phyloP scores from a whole-genome alignment of 2,113 vertebrate species.

The Picathartes gymnocephalus region DNA sequence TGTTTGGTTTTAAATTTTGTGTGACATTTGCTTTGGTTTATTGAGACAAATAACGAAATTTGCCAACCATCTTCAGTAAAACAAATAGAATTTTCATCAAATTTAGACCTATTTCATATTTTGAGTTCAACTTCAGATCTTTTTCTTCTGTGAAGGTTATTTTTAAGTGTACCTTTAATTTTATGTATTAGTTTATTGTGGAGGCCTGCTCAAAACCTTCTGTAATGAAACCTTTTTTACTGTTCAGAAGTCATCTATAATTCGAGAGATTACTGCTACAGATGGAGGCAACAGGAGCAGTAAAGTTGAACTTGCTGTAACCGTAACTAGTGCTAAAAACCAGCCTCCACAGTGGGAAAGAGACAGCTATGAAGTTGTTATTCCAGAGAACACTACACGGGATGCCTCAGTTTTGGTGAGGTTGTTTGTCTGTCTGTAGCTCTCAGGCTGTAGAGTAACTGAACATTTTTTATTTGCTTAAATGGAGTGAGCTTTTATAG shows the following conservation, averaged over 20 bases:
- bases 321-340: conserved; percentile 83
- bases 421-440: background rate
- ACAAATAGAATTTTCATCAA: background rate
- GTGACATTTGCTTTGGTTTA: background rate
- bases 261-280: conserved; percentile 78
- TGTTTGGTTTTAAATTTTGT: background rate
- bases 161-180: background rate
- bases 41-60: background rate
- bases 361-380: conserved; percentile 78
- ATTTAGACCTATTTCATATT: background rate
- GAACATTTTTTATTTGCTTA: background rate
- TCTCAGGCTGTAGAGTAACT: background rate
- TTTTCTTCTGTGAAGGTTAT: background rate
- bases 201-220: background rate
- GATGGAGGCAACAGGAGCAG: conserved; percentile 84
- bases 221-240: background rate
- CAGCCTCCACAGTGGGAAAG: conserved; percentile 86
- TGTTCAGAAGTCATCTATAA: conserved; percentile 77
- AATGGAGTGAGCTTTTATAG: background rate
- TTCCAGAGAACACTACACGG: conserved; percentile 79
- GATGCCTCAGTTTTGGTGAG: conserved; percentile 77
- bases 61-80: background rate
- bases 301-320: conserved; percentile 79
- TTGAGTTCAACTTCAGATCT: background rate
- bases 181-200: background rate